These are phyloP conservation scores for Synergus laeviventris DNA, from an alignment of 2,888 invertebrate genomes.

Conservation along the genomic window DNA sequence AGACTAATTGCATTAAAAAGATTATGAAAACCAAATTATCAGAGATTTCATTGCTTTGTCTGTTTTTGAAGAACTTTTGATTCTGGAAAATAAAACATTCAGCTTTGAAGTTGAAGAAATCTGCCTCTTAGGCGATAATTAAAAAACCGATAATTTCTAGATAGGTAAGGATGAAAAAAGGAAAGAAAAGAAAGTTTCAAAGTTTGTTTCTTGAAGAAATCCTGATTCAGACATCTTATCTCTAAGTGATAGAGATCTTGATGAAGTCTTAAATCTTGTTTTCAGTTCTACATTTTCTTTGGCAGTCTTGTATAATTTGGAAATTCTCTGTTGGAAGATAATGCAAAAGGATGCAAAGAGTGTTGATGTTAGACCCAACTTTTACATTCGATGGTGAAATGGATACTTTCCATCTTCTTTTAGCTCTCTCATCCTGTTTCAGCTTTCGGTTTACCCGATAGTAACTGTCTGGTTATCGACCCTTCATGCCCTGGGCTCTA, in stretches of 20 bases:
- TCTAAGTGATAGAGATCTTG: neutral
- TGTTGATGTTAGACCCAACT: neutral
- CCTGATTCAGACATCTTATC: conserved; percentile 7
- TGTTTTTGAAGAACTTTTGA: neutral
- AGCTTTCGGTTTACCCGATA: neutral
- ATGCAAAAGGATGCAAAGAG: neutral
- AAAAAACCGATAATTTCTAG: conserved; percentile 1
- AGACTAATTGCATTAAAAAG: neutral
- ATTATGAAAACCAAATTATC: neutral
- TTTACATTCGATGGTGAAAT: neutral
- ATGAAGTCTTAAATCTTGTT: neutral
- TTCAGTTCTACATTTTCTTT: neutral
- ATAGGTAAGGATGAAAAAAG: neutral
- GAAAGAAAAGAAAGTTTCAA: neutral
- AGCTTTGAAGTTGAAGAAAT: neutral
- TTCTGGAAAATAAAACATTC: conserved; percentile 8
- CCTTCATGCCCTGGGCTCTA: conserved; percentile 8
- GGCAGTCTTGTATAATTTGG: neutral
- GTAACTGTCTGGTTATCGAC: conserved; percentile 28
- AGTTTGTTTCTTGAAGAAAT: conserved; percentile 1
- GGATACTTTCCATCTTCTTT: neutral
- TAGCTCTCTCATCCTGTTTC: conserved; percentile 21
- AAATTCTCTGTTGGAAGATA: neutral
- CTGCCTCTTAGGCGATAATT: neutral
- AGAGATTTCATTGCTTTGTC: neutral